These are phyloP conservation scores for Contarinia nasturtii DNA, from an alignment of 1,140 invertebrate species.

Conservation along the genomic window DNA sequence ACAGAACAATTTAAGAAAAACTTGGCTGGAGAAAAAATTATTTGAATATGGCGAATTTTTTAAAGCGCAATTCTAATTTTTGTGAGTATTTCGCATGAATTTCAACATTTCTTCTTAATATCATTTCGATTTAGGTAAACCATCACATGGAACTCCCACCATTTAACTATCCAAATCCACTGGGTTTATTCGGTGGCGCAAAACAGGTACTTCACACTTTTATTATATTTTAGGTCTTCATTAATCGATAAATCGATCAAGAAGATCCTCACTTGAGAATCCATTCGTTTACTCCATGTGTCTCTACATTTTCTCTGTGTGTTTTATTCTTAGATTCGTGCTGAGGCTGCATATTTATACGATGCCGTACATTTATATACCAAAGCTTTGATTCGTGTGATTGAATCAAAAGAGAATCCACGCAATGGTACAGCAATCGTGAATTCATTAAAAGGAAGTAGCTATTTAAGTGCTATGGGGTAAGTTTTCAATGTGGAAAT, in stretches of 20 bases:
- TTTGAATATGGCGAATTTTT: too few relatives aligned
- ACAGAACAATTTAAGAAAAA: too few relatives aligned
- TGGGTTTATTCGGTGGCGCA: conserved; percentile 42
- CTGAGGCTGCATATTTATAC: conserved; percentile 80
- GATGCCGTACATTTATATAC: conserved; percentile 77
- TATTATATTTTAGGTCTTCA: not conserved
- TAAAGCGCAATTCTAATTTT: too few relatives aligned
- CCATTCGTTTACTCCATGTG: not conserved
- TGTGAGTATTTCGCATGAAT: too few relatives aligned
- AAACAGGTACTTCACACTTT: conserved; percentile 37
- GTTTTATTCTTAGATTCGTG: conserved; percentile 43
- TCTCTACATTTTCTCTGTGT: not conserved
- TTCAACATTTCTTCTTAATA: too few relatives aligned
- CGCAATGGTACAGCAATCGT: conserved; percentile 54
- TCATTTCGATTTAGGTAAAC: conserved; percentile 41
- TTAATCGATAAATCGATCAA: not conserved
- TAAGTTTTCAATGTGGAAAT: conserved; percentile 23
- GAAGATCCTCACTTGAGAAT: not conserved
- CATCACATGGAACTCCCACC: conserved; percentile 57
- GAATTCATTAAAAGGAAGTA: conserved; percentile 43
- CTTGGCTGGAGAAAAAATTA: too few relatives aligned
- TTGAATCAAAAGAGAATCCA: conserved; percentile 42
- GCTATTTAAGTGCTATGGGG: conserved; percentile 74
- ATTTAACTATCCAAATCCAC: conserved; percentile 68
- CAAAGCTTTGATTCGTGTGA: conserved; percentile 43